Conservation (phyloP, 2,113 vertebrate genomes). For the Rattus norvegicus region DNA sequence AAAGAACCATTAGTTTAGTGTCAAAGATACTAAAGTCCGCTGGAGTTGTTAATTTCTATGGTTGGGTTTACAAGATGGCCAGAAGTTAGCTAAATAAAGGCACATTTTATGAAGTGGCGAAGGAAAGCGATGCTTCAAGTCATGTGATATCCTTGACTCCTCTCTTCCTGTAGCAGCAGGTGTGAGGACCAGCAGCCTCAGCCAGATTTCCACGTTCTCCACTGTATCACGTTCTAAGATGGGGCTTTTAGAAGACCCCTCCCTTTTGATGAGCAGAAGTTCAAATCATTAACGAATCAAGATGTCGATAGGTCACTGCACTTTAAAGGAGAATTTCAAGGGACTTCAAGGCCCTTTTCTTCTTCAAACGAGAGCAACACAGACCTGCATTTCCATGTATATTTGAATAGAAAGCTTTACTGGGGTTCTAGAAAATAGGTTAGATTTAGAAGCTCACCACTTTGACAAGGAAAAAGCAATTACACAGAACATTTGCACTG, state of each 20-base stretch:
- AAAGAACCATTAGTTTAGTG: slow-evolving; percentile 32
- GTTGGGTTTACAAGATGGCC: neutral
- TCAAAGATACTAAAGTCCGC: slow-evolving; percentile 20
- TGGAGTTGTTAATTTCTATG: neutral
- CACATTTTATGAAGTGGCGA: neutral
- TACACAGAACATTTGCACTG: neutral
- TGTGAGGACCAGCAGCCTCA: neutral
- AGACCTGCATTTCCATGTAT: neutral
- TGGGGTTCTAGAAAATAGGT: neutral
- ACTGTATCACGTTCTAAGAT: slow-evolving; percentile 27
- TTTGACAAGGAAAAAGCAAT: neutral
- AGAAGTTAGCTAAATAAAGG: neutral
- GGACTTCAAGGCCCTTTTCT: neutral
- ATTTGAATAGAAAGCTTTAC: neutral
- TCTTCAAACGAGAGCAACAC: neutral
- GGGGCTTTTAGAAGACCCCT: slow-evolving; percentile 21
- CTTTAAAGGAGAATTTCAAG: neutral
- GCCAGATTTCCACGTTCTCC: neutral
- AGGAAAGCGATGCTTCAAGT: neutral
- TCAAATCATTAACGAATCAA: slow-evolving; percentile 39
- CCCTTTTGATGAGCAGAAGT: slow-evolving; percentile 6
- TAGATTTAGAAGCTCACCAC: neutral
- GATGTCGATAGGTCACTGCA: neutral
- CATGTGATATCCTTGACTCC: neutral
- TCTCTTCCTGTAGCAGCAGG: neutral